Evolutionary conservation across 2,113 vertebrate species (phyloP).

Genomic region (Eudyptes chrysolophus): DNA sequence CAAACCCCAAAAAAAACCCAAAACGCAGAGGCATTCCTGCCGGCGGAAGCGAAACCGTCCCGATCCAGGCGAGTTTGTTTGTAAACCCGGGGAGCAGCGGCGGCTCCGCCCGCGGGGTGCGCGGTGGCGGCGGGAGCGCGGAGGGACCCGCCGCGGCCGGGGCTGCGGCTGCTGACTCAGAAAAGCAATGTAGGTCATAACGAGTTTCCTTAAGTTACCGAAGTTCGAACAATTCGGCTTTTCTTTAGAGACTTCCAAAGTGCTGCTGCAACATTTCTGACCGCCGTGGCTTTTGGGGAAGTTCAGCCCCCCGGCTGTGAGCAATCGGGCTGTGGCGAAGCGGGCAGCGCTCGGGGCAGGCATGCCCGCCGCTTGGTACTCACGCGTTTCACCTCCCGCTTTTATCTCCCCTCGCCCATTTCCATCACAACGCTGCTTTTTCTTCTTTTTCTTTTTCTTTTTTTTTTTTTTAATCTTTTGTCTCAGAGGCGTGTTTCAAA

Average conservation of each 20-base stretch:
- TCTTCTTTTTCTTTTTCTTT: too few relatives aligned
- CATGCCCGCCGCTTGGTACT: not conserved
- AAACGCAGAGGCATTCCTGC: not conserved
- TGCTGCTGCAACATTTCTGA: not conserved
- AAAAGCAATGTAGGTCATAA: slow-evolving; percentile 26
- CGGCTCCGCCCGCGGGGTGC: not conserved
- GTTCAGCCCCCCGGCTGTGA: not conserved
- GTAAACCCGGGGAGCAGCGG: not conserved
- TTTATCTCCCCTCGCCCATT: not conserved
- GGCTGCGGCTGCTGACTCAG: slow-evolving; percentile 32
- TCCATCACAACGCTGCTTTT: not conserved
- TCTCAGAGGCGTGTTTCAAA: not conserved
- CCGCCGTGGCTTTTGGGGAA: not conserved
- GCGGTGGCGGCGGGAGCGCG: not conserved
- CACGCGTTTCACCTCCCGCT: not conserved
- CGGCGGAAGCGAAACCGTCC: slow-evolving; percentile 28
- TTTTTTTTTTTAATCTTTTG: not conserved
- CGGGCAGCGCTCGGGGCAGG: not conserved
- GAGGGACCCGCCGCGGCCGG: not conserved
- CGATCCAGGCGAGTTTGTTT: not conserved
- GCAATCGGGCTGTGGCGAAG: not conserved
- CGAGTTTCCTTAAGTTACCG: slow-evolving; percentile 31
- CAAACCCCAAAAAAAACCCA: too few relatives aligned
- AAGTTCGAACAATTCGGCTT: not conserved
- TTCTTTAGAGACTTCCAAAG: slow-evolving; percentile 1